A percentile compares a stretch with the other conserved stretches of the same genome.
These are phyloP conservation scores for Pipistrellus kuhlii DNA, from an alignment of 2,797 vertebrate genomes.

Conservation along the genomic window DNA sequence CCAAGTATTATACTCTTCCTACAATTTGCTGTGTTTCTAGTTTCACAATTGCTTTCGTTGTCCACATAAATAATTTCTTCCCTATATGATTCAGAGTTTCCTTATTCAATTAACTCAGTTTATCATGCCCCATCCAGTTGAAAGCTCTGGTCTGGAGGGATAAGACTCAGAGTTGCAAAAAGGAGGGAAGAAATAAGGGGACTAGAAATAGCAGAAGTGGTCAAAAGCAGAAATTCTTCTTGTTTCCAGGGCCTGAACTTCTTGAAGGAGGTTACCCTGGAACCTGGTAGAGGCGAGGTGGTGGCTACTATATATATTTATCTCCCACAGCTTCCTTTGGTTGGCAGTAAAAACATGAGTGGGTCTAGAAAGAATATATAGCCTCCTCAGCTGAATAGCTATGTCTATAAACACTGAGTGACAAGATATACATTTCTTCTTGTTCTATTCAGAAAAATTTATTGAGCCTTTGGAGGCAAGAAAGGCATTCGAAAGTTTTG, in stretches of 20 bases:
- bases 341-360: not conserved
- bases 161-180: not conserved
- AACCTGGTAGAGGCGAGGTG: not conserved
- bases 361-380: not conserved
- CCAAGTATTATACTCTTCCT: not conserved
- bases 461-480: not conserved
- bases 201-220: not conserved
- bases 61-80: not conserved
- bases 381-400: not conserved
- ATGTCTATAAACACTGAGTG: not conserved
- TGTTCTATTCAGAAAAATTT: not conserved
- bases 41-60: not conserved
- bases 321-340: not conserved
- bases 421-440: not conserved
- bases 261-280: not conserved
- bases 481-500: not conserved
- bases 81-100: not conserved
- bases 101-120: not conserved
- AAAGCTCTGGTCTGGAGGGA: not conserved
- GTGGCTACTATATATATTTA: not conserved
- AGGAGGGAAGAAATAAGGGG: not conserved
- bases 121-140: not conserved
- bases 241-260: not conserved
- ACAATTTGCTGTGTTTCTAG: not conserved
- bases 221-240: not conserved